A percentile compares a stretch with the other conserved stretches of the same genome.
These are phyloP conservation scores for Threskiornis aethiopicus DNA, from an alignment of 2,797 vertebrate species.

Conservation along the genomic window DNA sequence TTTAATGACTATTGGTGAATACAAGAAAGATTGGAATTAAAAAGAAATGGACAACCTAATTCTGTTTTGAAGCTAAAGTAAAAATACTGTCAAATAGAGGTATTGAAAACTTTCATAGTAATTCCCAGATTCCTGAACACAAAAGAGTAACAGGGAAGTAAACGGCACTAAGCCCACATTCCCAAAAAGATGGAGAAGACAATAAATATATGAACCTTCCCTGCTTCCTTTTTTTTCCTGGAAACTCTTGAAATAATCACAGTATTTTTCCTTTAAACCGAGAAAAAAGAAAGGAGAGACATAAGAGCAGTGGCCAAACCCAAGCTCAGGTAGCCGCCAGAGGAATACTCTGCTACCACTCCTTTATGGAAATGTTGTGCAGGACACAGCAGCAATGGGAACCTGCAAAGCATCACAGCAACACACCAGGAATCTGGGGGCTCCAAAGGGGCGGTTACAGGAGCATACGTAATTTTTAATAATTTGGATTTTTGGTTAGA, in stretches of 20 bases:
- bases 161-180: not conserved
- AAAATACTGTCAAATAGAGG: not conserved
- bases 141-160: not conserved
- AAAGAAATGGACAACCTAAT: not conserved
- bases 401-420: not conserved
- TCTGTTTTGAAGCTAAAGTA: not conserved
- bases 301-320: not conserved
- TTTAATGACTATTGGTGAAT: not conserved
- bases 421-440: not conserved
- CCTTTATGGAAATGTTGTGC: not conserved
- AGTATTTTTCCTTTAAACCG: not conserved
- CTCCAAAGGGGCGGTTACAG: not conserved
- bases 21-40: not conserved
- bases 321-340: not conserved
- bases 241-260: not conserved
- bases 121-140: not conserved
- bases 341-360: not conserved
- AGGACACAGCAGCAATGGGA: not conserved
- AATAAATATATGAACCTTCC: not conserved
- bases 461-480: not conserved
- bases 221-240: rapidly evolving
- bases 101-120: not conserved
- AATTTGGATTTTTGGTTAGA: not conserved
- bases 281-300: not conserved
- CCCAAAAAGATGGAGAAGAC: not conserved